Evolutionary conservation across 2,797 vertebrate species (phyloP), one percentile per base, ranked within the genome.

Genomic region (Hozukius guyotensis): DNA sequence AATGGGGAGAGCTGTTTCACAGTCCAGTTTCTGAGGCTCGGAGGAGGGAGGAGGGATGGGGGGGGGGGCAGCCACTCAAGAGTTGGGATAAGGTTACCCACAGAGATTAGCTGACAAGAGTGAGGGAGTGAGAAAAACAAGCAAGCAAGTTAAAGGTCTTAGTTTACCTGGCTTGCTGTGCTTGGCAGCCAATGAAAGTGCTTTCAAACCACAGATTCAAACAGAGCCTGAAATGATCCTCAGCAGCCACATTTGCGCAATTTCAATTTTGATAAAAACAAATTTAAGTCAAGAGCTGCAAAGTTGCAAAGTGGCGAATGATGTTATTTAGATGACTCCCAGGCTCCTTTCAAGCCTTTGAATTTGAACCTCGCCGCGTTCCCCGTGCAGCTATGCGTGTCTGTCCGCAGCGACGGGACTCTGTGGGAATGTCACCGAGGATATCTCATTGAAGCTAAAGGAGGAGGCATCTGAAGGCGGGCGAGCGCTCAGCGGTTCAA

Each of bases 401-500:
- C 89, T 84, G 87, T 92, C 83, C 77, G 68, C 89, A 65, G 84
- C 87, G 85, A 89, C 89, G 52, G 84, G 88, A 88, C 90, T 93
- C 90, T 93, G 93, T 94, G 94, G 91, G 94, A 94, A 94, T 75
- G 91, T 90, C 90, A 87, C 85, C 8, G 86, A 86, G 91, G 89
- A 91, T 86, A 88, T 93, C 89, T 92, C 92, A 93, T 90, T 90
- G 93, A 92, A 81, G 90, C 84, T 70, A 49, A 83, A 89, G 85
- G 87, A 89, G 89, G 91, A 88, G 88, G 89, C 87, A 83, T 88
- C 76, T 61, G 89, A 90, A 91, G 93, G 87, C 83, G 82, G 92
- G 93, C 91, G 83, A 78, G 89, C 89, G 90, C 90, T 89, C 91
- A 77, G 93, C 88, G 94, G 94, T 96, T 96, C 95, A 96, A 96